Base-by-base conservation (phyloP, 2,113 vertebrate species). In the Hypanus sabinus region DNA sequence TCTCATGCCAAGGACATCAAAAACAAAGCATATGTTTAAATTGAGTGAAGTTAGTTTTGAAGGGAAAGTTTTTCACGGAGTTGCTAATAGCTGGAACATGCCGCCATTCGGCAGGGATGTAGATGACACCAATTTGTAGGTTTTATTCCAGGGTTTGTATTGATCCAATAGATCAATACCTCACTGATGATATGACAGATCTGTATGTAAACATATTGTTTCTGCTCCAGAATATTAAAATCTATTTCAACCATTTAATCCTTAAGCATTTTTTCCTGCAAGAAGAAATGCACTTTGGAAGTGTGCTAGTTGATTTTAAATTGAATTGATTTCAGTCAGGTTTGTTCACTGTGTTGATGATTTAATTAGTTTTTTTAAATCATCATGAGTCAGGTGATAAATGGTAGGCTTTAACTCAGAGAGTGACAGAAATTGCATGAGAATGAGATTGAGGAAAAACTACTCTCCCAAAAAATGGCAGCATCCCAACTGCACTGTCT, bases 361-460 rank as follows among this genome's bases (percentile, higher is more conserved):
- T 33, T n/a, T 79, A 79, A 79, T 79, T 36, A 79, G 76, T 62
- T 11, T 90, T n/a, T 90, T n/a, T 16, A 87, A 87, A 87, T 87
- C 57, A 60, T 88, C n/a, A 33, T 20, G 4, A 1, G 0, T 11
- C 5, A 2, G 5, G 16, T 90, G 30, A 16, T 20, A 65, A 90
- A 68, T 6, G 0, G 14, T n/a, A 68, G 60, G 0, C 60, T 65
- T 65, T 90, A 33, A 65, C 12, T 68, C 30, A 90, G 33, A 90
- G 30, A 65, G 60, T 33, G 60, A 33, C n/a, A 36, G 30, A 8
- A 65, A 68, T 90, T 90, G 60, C 60, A 90, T 30, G 65, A 81
- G 7, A 65, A 68, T 65, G 65, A 30, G 0, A 65, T 30, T 55
- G 7, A 33, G 85, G n/a, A 33, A n/a, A 57, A 88, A 88, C 6